Evolutionary conservation across 1,140 invertebrate genomes (phyloP).

Genomic region (Leptinotarsa lineolata): DNA sequence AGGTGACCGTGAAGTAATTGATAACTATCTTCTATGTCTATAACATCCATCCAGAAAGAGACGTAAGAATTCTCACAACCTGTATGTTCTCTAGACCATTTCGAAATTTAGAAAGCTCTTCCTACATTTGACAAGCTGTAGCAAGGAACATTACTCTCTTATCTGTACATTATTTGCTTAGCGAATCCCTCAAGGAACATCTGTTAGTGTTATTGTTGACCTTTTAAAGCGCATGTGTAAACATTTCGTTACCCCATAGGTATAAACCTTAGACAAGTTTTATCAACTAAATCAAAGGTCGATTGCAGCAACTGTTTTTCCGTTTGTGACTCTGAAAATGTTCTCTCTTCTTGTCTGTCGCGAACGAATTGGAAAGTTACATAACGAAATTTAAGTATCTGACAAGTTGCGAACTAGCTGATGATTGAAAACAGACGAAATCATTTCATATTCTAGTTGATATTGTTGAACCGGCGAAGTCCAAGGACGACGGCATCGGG

Average conservation of each 20-base stretch:
- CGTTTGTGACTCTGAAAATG: not conserved
- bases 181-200: too few species aligned
- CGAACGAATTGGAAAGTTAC: not conserved
- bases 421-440: not conserved
- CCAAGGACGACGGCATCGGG: not conserved
- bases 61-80: too few species aligned
- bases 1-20: too few species aligned
- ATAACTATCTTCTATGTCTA: too few species aligned
- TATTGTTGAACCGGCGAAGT: not conserved
- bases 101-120: too few species aligned
- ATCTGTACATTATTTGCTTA: too few species aligned
- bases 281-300: slow-evolving; percentile 2
- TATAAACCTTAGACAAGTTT: not conserved
- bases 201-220: too few species aligned
- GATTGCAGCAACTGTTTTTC: not conserved
- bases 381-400: not conserved
- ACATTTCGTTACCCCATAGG: not conserved
- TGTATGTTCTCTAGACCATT: too few species aligned
- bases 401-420: not conserved
- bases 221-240: too few species aligned
- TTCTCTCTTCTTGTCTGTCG: not conserved
- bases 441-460: not conserved
- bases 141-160: too few species aligned
- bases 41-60: too few species aligned
- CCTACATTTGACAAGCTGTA: too few species aligned